phyloP scores from a whole-genome alignment of 2,888 invertebrate species.

The Aethes cnicana region DNA sequence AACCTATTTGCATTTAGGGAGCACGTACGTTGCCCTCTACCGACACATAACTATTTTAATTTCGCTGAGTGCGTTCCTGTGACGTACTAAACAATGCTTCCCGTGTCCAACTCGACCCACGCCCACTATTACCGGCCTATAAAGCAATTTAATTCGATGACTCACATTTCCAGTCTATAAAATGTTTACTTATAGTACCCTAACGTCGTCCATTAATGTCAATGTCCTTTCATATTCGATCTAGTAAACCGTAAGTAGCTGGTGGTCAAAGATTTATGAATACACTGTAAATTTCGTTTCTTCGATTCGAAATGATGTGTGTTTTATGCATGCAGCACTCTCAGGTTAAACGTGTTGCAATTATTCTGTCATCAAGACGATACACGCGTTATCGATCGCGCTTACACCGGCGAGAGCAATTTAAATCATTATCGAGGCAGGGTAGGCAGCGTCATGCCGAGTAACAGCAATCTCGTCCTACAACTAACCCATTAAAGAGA shows the following conservation, averaged over 20 bases:
- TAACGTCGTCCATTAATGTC: conserved; percentile 4
- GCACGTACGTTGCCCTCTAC: conserved; percentile 23
- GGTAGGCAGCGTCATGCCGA: conserved; percentile 47
- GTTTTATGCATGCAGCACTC: conserved; percentile 32
- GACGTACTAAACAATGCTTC: conserved; percentile 75
- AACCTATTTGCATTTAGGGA: conserved; percentile 22
- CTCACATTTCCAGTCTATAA: conserved; percentile 61
- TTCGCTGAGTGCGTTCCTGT: conserved; percentile 76
- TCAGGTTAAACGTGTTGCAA: conserved; percentile 49
- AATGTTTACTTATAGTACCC: conserved; percentile 39
- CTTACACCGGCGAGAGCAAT: conserved; percentile 45
- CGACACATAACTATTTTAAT: conserved; percentile 70
- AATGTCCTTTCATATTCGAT: conserved; percentile 6
- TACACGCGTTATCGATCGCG: conserved; percentile 45
- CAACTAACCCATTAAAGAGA: conserved; percentile 49
- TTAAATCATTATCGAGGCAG: conserved; percentile 56
- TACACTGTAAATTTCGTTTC: too few relatives aligned
- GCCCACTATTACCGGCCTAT: conserved; percentile 59
- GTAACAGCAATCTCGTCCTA: conserved; percentile 50
- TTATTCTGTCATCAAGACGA: conserved; percentile 49
- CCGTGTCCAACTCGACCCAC: conserved; percentile 70
- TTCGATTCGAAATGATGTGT: not conserved
- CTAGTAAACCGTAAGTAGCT: too few relatives aligned
- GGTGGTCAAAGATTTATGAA: too few relatives aligned
- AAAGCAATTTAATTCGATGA: conserved; percentile 72